Conservation (phyloP, 2,797 vertebrate genomes). For the Antennarius maculatus region DNA sequence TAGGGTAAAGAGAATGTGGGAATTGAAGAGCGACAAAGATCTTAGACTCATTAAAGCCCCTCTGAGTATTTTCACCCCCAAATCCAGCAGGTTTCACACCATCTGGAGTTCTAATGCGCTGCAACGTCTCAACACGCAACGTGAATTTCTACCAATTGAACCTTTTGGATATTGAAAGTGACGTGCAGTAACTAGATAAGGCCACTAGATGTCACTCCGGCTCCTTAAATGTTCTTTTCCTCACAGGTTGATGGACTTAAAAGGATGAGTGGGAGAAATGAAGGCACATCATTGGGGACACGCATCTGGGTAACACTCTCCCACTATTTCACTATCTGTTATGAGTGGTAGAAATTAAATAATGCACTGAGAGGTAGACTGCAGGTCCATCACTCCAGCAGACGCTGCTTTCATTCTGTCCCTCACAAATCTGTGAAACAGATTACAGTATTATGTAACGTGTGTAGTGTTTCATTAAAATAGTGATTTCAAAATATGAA, state of each 20-base stretch:
- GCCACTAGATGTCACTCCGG: conserved; percentile 75
- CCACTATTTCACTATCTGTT: conserved; percentile 31
- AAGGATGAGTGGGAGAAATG: conserved; percentile 1
- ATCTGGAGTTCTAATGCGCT: conserved; percentile 41
- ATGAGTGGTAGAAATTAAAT: conserved; percentile 48
- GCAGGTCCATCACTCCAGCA: conserved; percentile 53
- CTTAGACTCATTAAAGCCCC: conserved; percentile 38
- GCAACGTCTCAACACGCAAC: conserved; percentile 23
- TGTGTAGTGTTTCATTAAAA: conserved; percentile 33
- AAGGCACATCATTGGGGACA: conserved; percentile 12
- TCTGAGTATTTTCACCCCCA: conserved; percentile 23
- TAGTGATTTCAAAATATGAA: conserved; percentile 29
- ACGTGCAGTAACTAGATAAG: conserved; percentile 1
- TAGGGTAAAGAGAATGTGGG: background rate
- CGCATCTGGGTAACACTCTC: conserved; percentile 17
- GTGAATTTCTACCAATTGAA: conserved; percentile 22
- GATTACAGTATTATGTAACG: conserved; percentile 16
- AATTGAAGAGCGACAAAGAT: conserved; percentile 32
- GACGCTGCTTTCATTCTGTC: conserved; percentile 51
- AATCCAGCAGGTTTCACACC: conserved; percentile 51
- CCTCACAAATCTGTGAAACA: conserved; percentile 6
- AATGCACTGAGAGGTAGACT: conserved; percentile 27
- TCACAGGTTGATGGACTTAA: background rate
- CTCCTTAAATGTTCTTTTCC: conserved; percentile 11
- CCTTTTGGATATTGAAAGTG: background rate